These are phyloP conservation scores for Glossophaga mutica DNA, from an alignment of 2,797 vertebrate genomes.

Conservation along the genomic window DNA sequence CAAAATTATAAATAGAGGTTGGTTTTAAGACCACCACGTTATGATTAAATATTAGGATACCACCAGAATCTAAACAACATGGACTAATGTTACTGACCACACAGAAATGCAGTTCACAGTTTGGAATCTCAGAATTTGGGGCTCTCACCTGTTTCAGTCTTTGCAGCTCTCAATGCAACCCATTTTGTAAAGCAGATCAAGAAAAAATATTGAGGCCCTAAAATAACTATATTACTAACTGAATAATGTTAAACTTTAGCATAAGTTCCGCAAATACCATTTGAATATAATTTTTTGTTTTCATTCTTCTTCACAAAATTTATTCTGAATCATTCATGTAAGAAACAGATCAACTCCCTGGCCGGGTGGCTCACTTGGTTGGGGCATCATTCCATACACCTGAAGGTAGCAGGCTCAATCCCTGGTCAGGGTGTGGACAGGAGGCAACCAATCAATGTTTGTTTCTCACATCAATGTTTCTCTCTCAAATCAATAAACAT, in stretches of 20 bases:
- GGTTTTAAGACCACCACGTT: background rate
- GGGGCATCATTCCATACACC: background rate
- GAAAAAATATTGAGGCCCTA: background rate
- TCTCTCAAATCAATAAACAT: background rate
- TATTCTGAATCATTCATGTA: background rate
- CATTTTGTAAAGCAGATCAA: background rate
- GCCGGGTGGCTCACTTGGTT: background rate
- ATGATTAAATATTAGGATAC: constrained; percentile 9
- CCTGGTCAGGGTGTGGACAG: background rate
- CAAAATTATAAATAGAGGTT: background rate
- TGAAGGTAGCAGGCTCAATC: background rate
- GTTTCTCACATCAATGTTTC: background rate
- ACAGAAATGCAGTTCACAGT: background rate
- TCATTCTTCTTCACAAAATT: constrained; percentile 25
- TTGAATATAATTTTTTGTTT: background rate
- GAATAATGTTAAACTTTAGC: background rate
- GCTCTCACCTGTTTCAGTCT: background rate
- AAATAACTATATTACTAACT: background rate
- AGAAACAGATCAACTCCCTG: background rate
- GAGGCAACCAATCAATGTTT: background rate
- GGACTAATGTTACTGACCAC: background rate
- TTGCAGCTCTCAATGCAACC: background rate
- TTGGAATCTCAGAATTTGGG: background rate
- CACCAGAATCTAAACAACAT: background rate
- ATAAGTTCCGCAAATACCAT: constrained; percentile 15